These are phyloP conservation scores for Charadrius vociferus DNA, from an alignment of 2,113 vertebrate species.

Conservation along the genomic window DNA sequence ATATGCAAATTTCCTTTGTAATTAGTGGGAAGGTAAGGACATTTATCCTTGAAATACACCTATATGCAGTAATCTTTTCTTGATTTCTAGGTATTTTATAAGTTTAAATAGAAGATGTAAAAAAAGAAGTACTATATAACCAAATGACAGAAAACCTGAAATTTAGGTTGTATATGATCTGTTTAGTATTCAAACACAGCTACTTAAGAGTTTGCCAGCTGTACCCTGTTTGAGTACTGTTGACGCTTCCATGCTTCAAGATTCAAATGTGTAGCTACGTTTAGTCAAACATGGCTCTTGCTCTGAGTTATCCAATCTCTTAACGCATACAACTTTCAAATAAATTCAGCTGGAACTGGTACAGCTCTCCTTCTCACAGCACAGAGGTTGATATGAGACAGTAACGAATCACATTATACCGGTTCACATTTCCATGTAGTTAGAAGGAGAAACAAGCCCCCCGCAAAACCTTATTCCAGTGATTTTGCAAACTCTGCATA, in stretches of 20 bases:
- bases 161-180: neutral
- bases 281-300: neutral
- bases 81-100: neutral
- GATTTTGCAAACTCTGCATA: constrained; percentile 97
- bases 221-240: neutral
- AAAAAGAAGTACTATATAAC: neutral
- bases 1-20: neutral
- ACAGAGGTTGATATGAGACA: neutral
- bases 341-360: constrained; percentile 9
- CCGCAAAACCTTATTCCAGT: constrained; percentile 77
- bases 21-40: neutral
- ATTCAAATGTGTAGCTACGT: neutral
- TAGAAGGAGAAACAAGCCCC: neutral
- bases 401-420: constrained; percentile 70
- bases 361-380: constrained; percentile 26
- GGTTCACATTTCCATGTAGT: constrained; percentile 63
- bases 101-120: neutral
- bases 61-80: neutral
- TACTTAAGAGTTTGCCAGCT: neutral
- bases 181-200: neutral
- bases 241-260: neutral
- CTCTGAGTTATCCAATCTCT: neutral
- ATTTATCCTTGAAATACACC: neutral
- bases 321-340: neutral
- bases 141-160: neutral